Conservation (phyloP, 2,113 vertebrate genomes). For the Otus sunia region DNA sequence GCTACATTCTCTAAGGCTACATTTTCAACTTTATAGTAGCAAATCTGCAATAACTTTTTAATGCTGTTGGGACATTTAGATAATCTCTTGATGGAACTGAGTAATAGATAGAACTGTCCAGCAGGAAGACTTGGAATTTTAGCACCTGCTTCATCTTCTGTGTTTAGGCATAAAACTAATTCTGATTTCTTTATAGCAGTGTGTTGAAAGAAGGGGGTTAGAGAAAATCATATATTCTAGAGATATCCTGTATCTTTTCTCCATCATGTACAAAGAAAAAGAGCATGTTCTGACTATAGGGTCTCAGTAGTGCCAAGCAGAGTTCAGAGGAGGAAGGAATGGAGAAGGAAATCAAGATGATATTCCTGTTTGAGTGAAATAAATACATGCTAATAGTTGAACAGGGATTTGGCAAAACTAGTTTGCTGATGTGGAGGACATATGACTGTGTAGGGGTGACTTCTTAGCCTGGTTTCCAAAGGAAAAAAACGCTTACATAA, state of each 20-base stretch:
- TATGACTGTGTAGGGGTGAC: not conserved
- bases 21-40: not conserved
- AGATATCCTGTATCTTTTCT: not conserved
- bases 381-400: not conserved
- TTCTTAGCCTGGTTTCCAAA: constrained; percentile 7
- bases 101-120: not conserved
- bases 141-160: not conserved
- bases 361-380: not conserved
- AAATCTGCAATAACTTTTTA: not conserved
- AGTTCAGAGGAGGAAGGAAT: not conserved
- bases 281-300: not conserved
- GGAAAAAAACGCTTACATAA: not conserved
- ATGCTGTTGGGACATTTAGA: not conserved
- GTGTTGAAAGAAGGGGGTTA: not conserved
- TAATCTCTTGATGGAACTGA: not conserved
- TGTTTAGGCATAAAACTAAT: not conserved
- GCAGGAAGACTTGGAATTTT: not conserved
- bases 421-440: not conserved
- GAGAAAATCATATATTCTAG: not conserved
- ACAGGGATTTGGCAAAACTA: not conserved
- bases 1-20: not conserved
- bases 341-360: not conserved
- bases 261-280: not conserved
- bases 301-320: not conserved
- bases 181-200: not conserved